phyloP scores from a whole-genome alignment of 2,797 vertebrate genomes.

The Tapirus indicus region DNA sequence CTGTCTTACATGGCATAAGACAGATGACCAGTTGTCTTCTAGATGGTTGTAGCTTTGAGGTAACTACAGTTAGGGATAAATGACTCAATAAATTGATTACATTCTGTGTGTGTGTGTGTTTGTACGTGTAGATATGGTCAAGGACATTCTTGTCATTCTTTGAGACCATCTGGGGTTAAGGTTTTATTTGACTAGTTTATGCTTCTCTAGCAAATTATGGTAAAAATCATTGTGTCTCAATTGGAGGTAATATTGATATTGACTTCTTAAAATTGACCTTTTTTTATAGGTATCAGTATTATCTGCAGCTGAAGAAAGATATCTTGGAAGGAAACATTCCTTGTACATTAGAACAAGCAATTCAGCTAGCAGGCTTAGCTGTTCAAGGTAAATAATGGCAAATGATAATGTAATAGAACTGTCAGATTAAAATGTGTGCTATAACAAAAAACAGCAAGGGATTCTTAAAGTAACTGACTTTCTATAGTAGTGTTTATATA shows the following conservation, averaged over 20 bases:
- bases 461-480: slow-evolving; percentile 20
- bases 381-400: slow-evolving; percentile 94
- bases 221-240: slow-evolving; percentile 28
- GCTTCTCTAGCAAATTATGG: background rate
- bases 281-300: slow-evolving; percentile 97
- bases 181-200: slow-evolving; percentile 40
- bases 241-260: background rate
- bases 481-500: background rate
- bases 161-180: background rate
- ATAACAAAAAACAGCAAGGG: background rate
- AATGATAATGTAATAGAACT: background rate
- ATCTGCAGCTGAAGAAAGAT: slow-evolving; percentile 98
- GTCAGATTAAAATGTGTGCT: slow-evolving; percentile 30
- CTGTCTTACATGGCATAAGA: background rate
- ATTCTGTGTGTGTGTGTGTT: background rate
- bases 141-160: slow-evolving; percentile 8
- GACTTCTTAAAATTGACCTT: slow-evolving; percentile 42
- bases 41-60: background rate
- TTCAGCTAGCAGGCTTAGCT: slow-evolving; percentile 97
- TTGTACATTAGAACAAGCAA: slow-evolving; percentile 96
- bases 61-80: slow-evolving; percentile 1
- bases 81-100: background rate
- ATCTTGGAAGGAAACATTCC: slow-evolving; percentile 97
- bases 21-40: background rate
- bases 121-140: background rate